These are phyloP conservation scores for Mesocentrotus franciscanus DNA, from an alignment of 53 echinoderm and acorn worm species.

Conservation along the genomic window DNA sequence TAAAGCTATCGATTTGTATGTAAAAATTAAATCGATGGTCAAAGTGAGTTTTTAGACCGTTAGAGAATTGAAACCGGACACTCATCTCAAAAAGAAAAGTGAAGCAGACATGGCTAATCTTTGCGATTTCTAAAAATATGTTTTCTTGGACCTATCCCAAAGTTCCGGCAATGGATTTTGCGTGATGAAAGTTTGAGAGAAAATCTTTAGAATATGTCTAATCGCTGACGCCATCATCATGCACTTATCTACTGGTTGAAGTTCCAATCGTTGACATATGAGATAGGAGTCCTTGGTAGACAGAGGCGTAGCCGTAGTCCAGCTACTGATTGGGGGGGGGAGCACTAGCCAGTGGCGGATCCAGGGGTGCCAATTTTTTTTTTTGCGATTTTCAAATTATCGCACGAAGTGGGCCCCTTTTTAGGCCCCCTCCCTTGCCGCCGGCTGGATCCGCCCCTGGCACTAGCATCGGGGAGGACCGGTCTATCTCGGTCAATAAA, in stretches of 20 bases:
- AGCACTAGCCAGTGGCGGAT: too few species aligned
- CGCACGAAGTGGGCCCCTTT: too few species aligned
- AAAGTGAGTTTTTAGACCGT: background rate
- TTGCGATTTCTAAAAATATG: conserved; percentile 38
- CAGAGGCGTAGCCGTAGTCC: background rate
- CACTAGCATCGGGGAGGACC: too few species aligned
- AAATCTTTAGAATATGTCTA: conserved; percentile 9
- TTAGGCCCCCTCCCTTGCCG: too few species aligned
- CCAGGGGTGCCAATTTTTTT: too few species aligned
- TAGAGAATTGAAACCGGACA: background rate
- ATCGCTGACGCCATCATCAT: background rate
- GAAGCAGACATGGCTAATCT: conserved; percentile 25
- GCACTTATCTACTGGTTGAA: background rate
- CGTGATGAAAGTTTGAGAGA: conserved; percentile 37
- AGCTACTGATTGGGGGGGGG: too few species aligned
- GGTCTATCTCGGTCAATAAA: too few species aligned
- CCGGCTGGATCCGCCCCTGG: too few species aligned
- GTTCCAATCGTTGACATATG: background rate
- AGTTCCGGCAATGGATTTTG: conserved; percentile 18
- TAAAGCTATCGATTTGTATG: background rate
- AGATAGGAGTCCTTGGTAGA: background rate
- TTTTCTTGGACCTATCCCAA: conserved; percentile 38
- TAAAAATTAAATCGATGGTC: background rate
- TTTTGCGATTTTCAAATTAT: too few species aligned
- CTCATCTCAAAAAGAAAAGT: background rate